Percentiles rank a stretch among this genome's conserved stretches.
Evolutionary conservation across 2,113 vertebrate species (phyloP).

Genomic region (Heptranchias perlo): DNA sequence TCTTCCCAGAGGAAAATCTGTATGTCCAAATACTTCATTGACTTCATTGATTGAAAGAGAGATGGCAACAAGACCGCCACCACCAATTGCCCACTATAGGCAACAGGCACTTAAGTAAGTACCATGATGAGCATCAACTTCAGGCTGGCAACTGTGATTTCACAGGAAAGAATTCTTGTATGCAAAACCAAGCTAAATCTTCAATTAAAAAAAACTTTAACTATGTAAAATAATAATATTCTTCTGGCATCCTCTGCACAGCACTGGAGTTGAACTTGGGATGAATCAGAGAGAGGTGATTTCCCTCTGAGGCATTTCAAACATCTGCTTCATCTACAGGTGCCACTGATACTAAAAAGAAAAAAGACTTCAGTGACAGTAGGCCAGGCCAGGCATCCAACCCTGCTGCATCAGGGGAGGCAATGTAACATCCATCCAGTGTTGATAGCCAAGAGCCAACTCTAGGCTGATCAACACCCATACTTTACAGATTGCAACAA

Average conservation of each 20-base stretch:
- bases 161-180: not conserved
- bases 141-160: not conserved
- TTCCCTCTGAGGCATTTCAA: not conserved
- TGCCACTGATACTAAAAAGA: not conserved
- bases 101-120: conserved; percentile 82
- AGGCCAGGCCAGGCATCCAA: not conserved
- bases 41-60: conserved; percentile 82
- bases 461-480: not conserved
- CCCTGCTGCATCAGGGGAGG: too few species aligned
- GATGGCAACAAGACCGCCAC: conserved; percentile 69
- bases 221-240: not conserved
- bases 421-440: not conserved
- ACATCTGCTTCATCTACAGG: not conserved
- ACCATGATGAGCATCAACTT: not conserved
- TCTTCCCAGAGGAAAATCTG: conserved; percentile 77
- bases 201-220: not conserved
- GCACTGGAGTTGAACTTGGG: not conserved
- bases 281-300: not conserved
- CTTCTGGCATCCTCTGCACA: not conserved
- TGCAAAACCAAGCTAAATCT: not conserved
- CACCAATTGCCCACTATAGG: conserved; percentile 85
- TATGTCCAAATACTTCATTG: conserved; percentile 75
- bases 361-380: not conserved
- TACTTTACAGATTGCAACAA: not conserved
- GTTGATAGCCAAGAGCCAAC: not conserved